phyloP scores from a whole-genome alignment of 2,888 invertebrate genomes.

The Heliconius erato region DNA sequence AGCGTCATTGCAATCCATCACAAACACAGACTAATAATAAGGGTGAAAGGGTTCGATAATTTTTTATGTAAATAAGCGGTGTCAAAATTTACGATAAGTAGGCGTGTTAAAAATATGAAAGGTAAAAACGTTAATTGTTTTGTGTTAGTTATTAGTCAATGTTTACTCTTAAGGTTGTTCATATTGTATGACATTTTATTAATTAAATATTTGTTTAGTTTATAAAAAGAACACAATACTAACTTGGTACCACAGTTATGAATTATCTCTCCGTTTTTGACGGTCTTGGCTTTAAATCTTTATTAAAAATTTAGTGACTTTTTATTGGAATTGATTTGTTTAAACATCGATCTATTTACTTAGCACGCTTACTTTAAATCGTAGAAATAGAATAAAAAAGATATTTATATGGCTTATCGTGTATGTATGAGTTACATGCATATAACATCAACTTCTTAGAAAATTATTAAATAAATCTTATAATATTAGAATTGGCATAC shows the following conservation, averaged over 20 bases:
- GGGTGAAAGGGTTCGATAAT: conserved; percentile 46
- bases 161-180: neutral
- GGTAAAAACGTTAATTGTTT: conserved; percentile 10
- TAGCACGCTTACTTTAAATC: too few relatives aligned
- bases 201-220: neutral
- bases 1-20: conserved; percentile 41
- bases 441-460: neutral
- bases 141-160: neutral
- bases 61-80: conserved; percentile 45
- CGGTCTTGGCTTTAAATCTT: too few relatives aligned
- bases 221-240: neutral
- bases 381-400: too few relatives aligned
- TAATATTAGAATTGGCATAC: neutral
- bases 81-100: conserved; percentile 46
- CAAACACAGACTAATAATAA: conserved; percentile 43
- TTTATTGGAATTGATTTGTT: too few relatives aligned
- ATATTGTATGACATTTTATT: neutral
- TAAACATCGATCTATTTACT: too few relatives aligned
- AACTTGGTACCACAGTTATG: too few relatives aligned
- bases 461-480: neutral
- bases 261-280: too few relatives aligned
- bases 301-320: too few relatives aligned
- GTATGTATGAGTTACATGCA: too few relatives aligned
- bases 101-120: conserved; percentile 30
- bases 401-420: too few relatives aligned